A percentile compares a stretch with the other conserved stretches of the same genome.
These are phyloP conservation scores for Corynorhinus townsendii DNA, from an alignment of 2,113 vertebrate species.

Conservation along the genomic window DNA sequence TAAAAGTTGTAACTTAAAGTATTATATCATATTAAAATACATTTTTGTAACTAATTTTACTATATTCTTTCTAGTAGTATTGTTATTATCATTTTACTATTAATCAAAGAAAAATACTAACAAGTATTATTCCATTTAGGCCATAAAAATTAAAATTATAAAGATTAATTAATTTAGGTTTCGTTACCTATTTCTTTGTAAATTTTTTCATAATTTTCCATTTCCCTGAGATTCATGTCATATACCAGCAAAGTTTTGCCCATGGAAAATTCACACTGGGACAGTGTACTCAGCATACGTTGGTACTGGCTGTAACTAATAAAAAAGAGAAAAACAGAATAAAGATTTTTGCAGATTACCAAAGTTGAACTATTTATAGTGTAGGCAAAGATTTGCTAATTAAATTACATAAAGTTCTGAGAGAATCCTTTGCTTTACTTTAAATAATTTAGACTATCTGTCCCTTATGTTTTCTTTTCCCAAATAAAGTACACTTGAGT, in stretches of 20 bases:
- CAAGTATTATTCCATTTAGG: background rate
- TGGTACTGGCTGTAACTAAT: conserved; percentile 94
- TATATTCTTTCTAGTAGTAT: background rate
- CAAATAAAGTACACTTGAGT: background rate
- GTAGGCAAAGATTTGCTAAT: background rate
- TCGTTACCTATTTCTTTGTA: conserved; percentile 94
- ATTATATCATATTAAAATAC: background rate
- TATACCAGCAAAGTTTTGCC: conserved; percentile 97
- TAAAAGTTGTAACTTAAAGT: background rate
- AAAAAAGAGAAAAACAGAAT: background rate
- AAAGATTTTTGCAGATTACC: background rate
- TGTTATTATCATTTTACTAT: background rate
- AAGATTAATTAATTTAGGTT: background rate
- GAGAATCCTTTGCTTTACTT: conserved; percentile 1
- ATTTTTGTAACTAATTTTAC: background rate
- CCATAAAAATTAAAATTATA: conserved; percentile 3
- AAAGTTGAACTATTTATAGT: background rate
- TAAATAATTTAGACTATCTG: background rate
- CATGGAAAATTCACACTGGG: conserved; percentile 99
- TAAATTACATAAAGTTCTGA: background rate
- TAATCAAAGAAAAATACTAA: background rate
- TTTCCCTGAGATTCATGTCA: conserved; percentile 98
- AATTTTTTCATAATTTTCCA: conserved; percentile 99
- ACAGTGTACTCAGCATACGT: conserved; percentile 93
- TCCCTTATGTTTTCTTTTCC: background rate